Evolutionary conservation across 2,797 vertebrate species (phyloP), one percentile per base, ranked within the genome.

Genomic region (Loriculus beryllinus): DNA sequence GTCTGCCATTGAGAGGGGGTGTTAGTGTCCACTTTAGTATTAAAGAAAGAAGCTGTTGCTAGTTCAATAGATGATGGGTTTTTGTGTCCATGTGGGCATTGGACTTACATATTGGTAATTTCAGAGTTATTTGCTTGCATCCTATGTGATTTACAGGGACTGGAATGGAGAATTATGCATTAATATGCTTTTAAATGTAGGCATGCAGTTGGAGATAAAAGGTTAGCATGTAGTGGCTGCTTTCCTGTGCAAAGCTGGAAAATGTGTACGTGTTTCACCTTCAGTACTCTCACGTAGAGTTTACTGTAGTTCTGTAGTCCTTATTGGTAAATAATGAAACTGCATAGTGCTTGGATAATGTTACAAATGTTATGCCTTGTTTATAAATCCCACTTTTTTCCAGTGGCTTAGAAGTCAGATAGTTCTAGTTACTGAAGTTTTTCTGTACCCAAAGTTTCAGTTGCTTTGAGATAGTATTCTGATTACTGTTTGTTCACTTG

Each of bases 401-500:
- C n/a, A n/a, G 28, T 54, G 70, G 8, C 43, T 78, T 84, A 47
- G 23, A 95, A 78, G n/a, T 76, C 40, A 29, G 40, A 20, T 82
- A 5, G 74, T 78, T 68, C 56, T 65, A 81, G 70, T 90, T 33
- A 33, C 87, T 83, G 29, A 16, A n/a, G 7, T 93, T 92, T 63
- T 5, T 7, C 43, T 77, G 48, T 83, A 67, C 39, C 40, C 37
- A 7, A 74, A 88, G 54, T 76, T 82, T 72, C 40, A 42, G 10
- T 62, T 86, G 63, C 26, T 84, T 78, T 79, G 76, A 82, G 79
- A 40, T 31, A 21, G n/a, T 43, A 5, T 90, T 92, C 47, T 96
- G 88, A 94, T 94, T 91, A 29, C 62, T 92, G 28, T 91, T 95
- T 8, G 18, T 90, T 95, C 68, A 45, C 94, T 98, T 95, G 90